phyloP scores from a whole-genome alignment of 2,797 vertebrate genomes.

The Ammospiza maritima region DNA sequence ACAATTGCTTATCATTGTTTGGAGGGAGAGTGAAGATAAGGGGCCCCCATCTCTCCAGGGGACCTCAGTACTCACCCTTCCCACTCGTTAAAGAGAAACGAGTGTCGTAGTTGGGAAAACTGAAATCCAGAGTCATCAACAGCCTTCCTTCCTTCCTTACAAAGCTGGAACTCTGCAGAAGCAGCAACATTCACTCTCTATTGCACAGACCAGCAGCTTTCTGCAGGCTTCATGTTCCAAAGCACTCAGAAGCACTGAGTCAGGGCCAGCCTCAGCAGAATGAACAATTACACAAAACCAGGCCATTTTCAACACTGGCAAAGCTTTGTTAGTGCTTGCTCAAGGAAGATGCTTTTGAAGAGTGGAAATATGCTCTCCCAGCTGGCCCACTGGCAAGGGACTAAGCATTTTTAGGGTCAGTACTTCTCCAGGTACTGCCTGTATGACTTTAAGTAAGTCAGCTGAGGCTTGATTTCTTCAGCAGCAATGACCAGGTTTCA shows the following conservation, averaged over 20 bases:
- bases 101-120: background rate
- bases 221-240: background rate
- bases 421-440: background rate
- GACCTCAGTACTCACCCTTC: background rate
- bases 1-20: background rate
- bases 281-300: background rate
- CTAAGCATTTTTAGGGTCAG: background rate
- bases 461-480: background rate
- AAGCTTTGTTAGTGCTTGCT: background rate
- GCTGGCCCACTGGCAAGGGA: background rate
- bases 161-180: background rate
- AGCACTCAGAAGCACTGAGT: background rate
- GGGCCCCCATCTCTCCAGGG: background rate
- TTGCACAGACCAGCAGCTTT: background rate
- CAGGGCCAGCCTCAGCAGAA: background rate
- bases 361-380: background rate
- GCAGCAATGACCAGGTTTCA: background rate
- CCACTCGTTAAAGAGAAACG: background rate
- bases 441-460: background rate
- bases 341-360: background rate
- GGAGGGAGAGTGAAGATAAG: background rate
- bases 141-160: background rate
- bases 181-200: background rate
- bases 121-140: background rate
- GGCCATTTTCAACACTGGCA: background rate